Evolutionary conservation across 2,797 vertebrate genomes (phyloP).

Genomic region (Malurus splendens): DNA sequence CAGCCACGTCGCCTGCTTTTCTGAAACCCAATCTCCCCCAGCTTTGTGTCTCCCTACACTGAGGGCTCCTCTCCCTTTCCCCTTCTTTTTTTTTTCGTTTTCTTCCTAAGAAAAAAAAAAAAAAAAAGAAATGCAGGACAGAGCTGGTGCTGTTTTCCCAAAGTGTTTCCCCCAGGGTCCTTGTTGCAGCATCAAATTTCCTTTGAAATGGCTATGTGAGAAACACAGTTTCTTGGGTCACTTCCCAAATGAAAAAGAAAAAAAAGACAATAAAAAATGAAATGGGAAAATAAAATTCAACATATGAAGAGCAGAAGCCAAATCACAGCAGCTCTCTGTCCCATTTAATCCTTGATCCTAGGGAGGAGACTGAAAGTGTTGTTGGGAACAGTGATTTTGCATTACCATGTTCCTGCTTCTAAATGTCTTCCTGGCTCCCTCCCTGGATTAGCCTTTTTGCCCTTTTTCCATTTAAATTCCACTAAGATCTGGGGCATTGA

Average conservation of each 20-base stretch:
- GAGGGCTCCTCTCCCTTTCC: neutral
- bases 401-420: neutral
- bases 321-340: constrained; percentile 28
- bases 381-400: constrained; percentile 14
- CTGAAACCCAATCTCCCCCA: constrained; percentile 9
- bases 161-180: constrained; percentile 26
- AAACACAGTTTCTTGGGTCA: constrained; percentile 49
- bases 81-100: rapidly evolving
- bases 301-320: constrained; percentile 42
- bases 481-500: constrained; percentile 29
- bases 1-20: neutral
- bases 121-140: neutral
- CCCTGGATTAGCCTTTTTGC: constrained; percentile 49
- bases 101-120: neutral
- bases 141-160: constrained; percentile 38
- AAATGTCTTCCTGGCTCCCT: constrained; percentile 25
- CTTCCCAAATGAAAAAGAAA: constrained; percentile 46
- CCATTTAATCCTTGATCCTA: constrained; percentile 13
- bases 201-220: constrained; percentile 58
- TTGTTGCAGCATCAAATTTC: constrained; percentile 48
- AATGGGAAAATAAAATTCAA: constrained; percentile 53
- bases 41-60: neutral
- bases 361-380: neutral
- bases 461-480: constrained; percentile 57
- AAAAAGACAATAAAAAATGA: constrained; percentile 43